Evolutionary conservation across 2,113 vertebrate genomes (phyloP).

Genomic region (Ovis canadensis): DNA sequence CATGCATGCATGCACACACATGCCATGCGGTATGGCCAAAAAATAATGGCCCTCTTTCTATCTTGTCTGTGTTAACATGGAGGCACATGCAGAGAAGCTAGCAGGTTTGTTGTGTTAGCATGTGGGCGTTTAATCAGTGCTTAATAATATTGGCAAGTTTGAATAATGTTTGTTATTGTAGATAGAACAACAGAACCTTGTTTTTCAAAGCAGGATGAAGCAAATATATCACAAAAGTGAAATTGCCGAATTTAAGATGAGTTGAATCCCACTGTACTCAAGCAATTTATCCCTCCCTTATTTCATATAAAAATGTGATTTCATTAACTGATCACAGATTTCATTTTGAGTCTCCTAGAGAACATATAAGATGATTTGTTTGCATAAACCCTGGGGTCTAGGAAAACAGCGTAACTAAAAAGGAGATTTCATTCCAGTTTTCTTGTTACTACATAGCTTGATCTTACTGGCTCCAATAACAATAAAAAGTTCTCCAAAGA

Average conservation of each 20-base stretch:
- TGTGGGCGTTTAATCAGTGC: background rate
- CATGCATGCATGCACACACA: background rate
- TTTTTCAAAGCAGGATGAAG: background rate
- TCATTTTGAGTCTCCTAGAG: background rate
- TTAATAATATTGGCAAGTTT: slow-evolving; percentile 31
- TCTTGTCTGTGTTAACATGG: background rate
- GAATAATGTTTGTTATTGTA: slow-evolving; percentile 28
- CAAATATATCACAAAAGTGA: background rate
- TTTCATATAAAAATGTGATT: slow-evolving; percentile 1
- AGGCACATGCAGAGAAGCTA: background rate
- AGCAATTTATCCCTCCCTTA: background rate
- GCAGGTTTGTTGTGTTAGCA: background rate
- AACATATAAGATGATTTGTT: background rate
- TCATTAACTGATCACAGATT: background rate
- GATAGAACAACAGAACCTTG: background rate
- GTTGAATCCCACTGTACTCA: background rate
- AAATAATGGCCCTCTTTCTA: background rate
- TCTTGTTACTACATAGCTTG: background rate
- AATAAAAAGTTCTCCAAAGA: background rate
- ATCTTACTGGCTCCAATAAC: background rate
- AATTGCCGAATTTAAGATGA: background rate
- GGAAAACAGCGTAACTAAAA: background rate
- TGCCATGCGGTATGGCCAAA: rapidly evolving
- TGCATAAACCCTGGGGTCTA: background rate
- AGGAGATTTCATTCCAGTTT: background rate